These are phyloP conservation scores for Plebejus anna DNA, from an alignment of 2,888 invertebrate species.

Conservation along the genomic window DNA sequence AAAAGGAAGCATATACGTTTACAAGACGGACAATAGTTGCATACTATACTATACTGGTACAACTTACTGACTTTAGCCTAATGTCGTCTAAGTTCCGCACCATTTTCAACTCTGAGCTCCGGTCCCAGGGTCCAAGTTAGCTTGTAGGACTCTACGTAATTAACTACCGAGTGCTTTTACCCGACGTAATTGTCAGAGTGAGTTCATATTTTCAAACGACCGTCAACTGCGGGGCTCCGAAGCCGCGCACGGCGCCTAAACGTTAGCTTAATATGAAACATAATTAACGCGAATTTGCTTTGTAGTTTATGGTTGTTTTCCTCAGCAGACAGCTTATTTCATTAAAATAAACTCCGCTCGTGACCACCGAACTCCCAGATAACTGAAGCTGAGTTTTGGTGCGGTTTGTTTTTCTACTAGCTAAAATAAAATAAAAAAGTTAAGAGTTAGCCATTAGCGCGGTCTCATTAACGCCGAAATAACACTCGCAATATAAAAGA, in stretches of 20 bases:
- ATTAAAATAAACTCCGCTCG: background rate
- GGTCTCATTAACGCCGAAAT: slow-evolving; percentile 68
- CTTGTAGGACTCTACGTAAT: slow-evolving; percentile 34
- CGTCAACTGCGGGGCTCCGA: slow-evolving; percentile 31
- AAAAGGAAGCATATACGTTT: slow-evolving; percentile 33
- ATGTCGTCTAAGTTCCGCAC: slow-evolving; percentile 9
- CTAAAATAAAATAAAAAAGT: slow-evolving; percentile 29
- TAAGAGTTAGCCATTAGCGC: slow-evolving; percentile 46
- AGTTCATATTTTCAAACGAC: slow-evolving; percentile 50
- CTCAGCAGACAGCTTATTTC: slow-evolving; percentile 2
- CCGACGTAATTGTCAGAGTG: slow-evolving; percentile 49
- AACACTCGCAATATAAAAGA: slow-evolving; percentile 72
- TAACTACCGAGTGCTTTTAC: slow-evolving; percentile 40
- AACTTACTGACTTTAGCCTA: slow-evolving; percentile 32
- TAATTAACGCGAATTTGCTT: slow-evolving; percentile 4
- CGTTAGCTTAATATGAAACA: slow-evolving; percentile 13
- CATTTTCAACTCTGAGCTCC: slow-evolving; percentile 32
- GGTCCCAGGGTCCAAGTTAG: slow-evolving; percentile 32
- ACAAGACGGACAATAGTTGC: slow-evolving; percentile 33
- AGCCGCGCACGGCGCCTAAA: slow-evolving; percentile 31
- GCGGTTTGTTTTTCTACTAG: background rate
- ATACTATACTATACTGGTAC: slow-evolving; percentile 28
- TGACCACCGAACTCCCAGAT: background rate
- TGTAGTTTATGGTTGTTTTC: slow-evolving; percentile 1
- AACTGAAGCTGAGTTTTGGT: background rate